These are phyloP conservation scores for Bombus cullumanus DNA, from an alignment of 1,140 invertebrate genomes.

Conservation along the genomic window DNA sequence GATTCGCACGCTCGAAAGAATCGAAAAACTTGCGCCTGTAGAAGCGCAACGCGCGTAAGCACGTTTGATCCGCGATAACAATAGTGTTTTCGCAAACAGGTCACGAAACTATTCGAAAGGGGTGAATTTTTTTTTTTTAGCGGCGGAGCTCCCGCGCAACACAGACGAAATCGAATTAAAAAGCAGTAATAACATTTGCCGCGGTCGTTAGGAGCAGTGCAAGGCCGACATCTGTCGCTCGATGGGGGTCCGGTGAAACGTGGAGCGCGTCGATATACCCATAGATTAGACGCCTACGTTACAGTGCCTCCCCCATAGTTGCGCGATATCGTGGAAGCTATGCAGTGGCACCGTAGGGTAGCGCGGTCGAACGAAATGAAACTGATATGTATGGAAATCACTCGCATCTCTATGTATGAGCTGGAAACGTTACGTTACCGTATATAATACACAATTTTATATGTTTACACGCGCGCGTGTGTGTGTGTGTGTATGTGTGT, in stretches of 20 bases:
- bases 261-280: slow-evolving; percentile 19
- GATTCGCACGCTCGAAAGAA: too few species aligned
- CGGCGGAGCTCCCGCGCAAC: not conserved
- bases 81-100: not conserved
- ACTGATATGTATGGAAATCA: slow-evolving; percentile 75
- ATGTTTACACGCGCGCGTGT: slow-evolving; percentile 41
- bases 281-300: slow-evolving; percentile 38
- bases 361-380: slow-evolving; percentile 64
- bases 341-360: slow-evolving; percentile 23
- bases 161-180: slow-evolving; percentile 61
- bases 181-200: slow-evolving; percentile 54
- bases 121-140: not conserved
- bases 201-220: slow-evolving; percentile 48
- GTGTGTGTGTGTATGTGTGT: too few species aligned
- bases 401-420: slow-evolving; percentile 71
- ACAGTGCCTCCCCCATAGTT: not conserved
- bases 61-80: too few species aligned
- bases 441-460: slow-evolving; percentile 47
- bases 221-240: slow-evolving; percentile 54
- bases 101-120: not conserved
- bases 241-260: slow-evolving; percentile 25
- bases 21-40: too few species aligned
- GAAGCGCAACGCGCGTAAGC: too few species aligned
- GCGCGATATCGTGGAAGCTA: slow-evolving; percentile 7
- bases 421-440: slow-evolving; percentile 55